Base-by-base conservation (phyloP, 2,797 vertebrate genomes). In the Acipenser oxyrinchus region DNA sequence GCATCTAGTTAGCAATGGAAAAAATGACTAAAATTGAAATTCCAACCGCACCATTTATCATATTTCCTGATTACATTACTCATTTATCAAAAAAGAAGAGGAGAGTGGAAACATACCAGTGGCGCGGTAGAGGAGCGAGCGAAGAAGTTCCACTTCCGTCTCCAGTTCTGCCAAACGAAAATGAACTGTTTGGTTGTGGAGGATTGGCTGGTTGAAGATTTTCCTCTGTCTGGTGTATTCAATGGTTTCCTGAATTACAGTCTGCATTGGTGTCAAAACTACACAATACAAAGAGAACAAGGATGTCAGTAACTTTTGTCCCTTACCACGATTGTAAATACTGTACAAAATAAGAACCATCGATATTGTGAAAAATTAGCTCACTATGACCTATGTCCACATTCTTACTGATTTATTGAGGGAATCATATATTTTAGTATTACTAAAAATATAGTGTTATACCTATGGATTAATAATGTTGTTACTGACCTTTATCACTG, bases 81-180 rank as follows among this genome's bases (percentile, higher is more conserved):
- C 55, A 51, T 58, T 37, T 5, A 12, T n/a, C 13, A 2, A 7
- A 6, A 64, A n/a, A 10, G 10, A 18, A 12, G 12, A 37, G 9
- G 60, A 62, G 60, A 62, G 18, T 10, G 1, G 60, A 48, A 48
- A 62, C 84, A 79, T 73, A 95, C 92, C 91, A 70, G 87, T 84
- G 1, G 89, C 72, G 0, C 71, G 83, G 75, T 89, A 73, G 60
- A 95, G 78, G 67, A 96, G 86, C 0, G 92, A 89, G 64, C 90
- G 89, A 4, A 96, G 88, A 58, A 94, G 86, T 80, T 96, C 93
- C 1, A 95, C 72, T 63, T 95, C 92, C 0, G 91, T 93, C 62
- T 89, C 84, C 74, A 95, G 83, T 83, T 95, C 91, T 0, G 94
- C 95, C 82, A 97, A 77, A 71, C 83, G 84, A 80, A 91, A 96